phyloP scores from a whole-genome alignment of 2,888 invertebrate species.

The Limnephilus rhombicus region DNA sequence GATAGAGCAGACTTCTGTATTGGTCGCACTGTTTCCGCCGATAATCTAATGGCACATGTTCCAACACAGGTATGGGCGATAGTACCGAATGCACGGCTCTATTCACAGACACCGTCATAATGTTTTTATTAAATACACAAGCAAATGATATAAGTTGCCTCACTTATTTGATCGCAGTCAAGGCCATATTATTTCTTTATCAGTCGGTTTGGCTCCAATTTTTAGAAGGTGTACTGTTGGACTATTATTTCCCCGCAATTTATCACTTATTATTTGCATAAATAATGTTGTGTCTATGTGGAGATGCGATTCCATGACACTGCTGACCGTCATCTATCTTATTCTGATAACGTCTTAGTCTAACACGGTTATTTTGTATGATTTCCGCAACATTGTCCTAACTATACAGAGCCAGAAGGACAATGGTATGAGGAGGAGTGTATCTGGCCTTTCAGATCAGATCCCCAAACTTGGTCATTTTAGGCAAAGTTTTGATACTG shows the following conservation, averaged over 20 bases:
- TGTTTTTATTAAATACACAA: constrained; percentile 39
- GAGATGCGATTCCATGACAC: background rate
- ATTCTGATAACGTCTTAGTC: background rate
- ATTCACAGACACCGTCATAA: constrained; percentile 30
- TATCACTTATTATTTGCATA: constrained; percentile 10
- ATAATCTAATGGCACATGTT: constrained; percentile 36
- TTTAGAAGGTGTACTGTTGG: constrained; percentile 17
- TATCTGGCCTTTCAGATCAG: too few relatives aligned
- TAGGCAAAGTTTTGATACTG: too few relatives aligned
- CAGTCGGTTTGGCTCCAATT: constrained; percentile 53
- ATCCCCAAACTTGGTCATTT: too few relatives aligned
- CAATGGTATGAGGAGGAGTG: too few relatives aligned
- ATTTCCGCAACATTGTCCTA: too few relatives aligned
- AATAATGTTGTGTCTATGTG: background rate
- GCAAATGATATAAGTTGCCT: constrained; percentile 43
- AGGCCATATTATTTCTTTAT: constrained; percentile 63
- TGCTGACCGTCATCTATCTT: background rate
- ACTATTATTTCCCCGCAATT: background rate
- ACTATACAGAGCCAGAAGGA: too few relatives aligned
- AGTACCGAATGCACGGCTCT: constrained; percentile 48
- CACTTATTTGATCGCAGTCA: constrained; percentile 52
- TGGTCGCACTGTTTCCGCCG: background rate
- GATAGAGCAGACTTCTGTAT: background rate
- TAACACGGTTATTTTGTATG: too few relatives aligned
- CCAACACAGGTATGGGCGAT: constrained; percentile 37